These are phyloP conservation scores for Amiota minor DNA, from an alignment of 2,888 invertebrate genomes.

Conservation along the genomic window DNA sequence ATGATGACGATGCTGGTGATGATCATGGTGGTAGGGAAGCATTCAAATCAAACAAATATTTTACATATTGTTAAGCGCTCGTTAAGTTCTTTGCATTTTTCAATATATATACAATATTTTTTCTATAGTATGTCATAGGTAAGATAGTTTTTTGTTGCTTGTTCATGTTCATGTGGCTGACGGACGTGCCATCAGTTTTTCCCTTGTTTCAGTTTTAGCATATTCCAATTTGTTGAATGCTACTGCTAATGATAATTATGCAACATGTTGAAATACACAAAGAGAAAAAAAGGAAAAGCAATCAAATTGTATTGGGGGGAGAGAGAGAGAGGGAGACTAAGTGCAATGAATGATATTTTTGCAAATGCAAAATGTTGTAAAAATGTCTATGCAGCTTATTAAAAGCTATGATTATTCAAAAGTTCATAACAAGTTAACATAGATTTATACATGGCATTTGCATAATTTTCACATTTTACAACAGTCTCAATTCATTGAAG, in stretches of 20 bases:
- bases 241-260: constrained; percentile 20
- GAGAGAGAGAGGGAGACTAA: no score
- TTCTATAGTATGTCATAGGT: neutral
- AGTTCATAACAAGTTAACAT: no score
- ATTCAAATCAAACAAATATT: neutral
- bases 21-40: neutral
- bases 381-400: no score
- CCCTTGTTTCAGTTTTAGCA: neutral
- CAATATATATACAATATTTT: neutral
- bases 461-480: no score
- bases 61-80: constrained; percentile 13
- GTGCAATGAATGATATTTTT: no score
- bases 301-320: no score
- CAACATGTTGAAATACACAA: neutral
- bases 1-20: neutral
- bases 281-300: no score
- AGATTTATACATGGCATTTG: no score
- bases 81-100: constrained; percentile 16
- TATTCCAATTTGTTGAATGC: constrained; percentile 14
- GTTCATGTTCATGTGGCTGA: neutral
- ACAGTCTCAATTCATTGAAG: no score
- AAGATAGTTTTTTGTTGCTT: neutral
- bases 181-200: neutral
- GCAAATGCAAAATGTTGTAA: no score
- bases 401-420: no score